Percentiles rank a stretch among this genome's conserved stretches.
Evolutionary conservation across 2,113 vertebrate species (phyloP).

Genomic region (Scalopus aquaticus): DNA sequence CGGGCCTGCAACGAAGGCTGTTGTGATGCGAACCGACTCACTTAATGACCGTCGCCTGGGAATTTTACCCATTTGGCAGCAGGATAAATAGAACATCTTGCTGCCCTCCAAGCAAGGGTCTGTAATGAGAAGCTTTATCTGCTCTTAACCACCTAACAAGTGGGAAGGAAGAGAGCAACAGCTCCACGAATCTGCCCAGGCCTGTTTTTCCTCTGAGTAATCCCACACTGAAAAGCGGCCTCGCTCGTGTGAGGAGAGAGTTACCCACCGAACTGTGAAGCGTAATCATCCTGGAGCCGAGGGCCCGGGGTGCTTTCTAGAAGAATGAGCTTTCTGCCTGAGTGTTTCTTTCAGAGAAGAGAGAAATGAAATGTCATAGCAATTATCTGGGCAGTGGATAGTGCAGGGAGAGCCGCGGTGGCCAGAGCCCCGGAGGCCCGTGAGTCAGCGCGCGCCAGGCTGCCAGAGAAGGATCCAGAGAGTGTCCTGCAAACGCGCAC

Average conservation of each 20-base stretch:
- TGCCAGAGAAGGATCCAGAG: neutral
- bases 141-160: slow-evolving; percentile 50
- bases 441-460: slow-evolving; percentile 14
- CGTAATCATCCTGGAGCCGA: neutral
- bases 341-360: slow-evolving; percentile 28
- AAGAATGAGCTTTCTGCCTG: slow-evolving; percentile 71
- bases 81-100: neutral
- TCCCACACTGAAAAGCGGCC: neutral
- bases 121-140: slow-evolving; percentile 36
- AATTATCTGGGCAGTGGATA: slow-evolving; percentile 70
- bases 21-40: slow-evolving; percentile 17
- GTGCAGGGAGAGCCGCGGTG: slow-evolving; percentile 52
- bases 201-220: slow-evolving; percentile 55
- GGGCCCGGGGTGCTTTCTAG: neutral
- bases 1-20: neutral
- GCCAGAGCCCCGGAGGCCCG: slow-evolving; percentile 65
- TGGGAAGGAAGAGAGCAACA: slow-evolving; percentile 1
- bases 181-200: rapidly evolving
- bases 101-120: neutral
- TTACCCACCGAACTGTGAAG: neutral
- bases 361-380: slow-evolving; percentile 81
- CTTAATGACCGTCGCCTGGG: neutral
- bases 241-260: neutral
- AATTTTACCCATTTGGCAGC: neutral
- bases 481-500: neutral